phyloP scores from a whole-genome alignment of 2,113 vertebrate genomes.

The Ptilorrhoa leucosticta region DNA sequence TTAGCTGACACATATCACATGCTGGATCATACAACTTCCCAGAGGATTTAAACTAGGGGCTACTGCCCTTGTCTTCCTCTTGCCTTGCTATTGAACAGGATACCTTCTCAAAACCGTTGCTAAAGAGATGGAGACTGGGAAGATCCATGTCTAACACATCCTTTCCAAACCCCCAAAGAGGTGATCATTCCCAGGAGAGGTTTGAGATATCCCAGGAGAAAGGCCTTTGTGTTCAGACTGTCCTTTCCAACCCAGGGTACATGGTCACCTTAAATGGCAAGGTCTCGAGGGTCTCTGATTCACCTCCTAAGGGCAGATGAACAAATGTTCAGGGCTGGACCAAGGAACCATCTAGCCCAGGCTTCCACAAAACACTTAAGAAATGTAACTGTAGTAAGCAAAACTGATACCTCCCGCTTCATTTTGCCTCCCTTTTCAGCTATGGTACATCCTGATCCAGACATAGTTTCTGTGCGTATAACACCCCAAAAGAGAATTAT shows the following conservation, averaged over 20 bases:
- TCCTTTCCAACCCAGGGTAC: not conserved
- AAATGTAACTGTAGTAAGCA: not conserved
- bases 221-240: not conserved
- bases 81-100: not conserved
- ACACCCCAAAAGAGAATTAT: not conserved
- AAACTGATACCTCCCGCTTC: not conserved
- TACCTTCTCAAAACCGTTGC: not conserved
- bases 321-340: not conserved
- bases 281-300: not conserved
- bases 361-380: not conserved
- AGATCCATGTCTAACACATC: not conserved
- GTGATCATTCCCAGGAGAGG: not conserved
- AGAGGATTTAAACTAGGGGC: not conserved
- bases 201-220: not conserved
- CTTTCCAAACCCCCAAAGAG: not conserved
- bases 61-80: not conserved
- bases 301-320: not conserved
- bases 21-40: not conserved
- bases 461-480: not conserved
- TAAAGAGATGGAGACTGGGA: not conserved
- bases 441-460: not conserved
- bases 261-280: not conserved
- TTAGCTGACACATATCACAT: rapidly evolving
- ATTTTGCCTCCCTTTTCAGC: not conserved
- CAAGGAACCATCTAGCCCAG: not conserved